These are phyloP conservation scores for Phania funesta DNA, from an alignment of 2,888 invertebrate genomes.

Conservation along the genomic window DNA sequence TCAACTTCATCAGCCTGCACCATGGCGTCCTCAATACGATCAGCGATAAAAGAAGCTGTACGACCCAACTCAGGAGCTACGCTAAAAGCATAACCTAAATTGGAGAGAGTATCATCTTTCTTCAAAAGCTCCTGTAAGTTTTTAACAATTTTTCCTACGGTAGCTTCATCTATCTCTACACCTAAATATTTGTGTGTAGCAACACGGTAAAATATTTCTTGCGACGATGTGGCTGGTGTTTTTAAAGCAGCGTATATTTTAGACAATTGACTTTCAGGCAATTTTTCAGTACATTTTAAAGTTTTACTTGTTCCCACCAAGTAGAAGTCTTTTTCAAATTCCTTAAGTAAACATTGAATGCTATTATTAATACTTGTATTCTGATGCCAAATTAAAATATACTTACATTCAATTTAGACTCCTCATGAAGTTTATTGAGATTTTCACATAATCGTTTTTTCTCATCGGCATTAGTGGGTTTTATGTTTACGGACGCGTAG, in stretches of 20 bases:
- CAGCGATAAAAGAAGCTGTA: slow-evolving; percentile 84
- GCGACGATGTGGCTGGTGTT: slow-evolving; percentile 84
- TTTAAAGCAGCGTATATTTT: slow-evolving; percentile 83
- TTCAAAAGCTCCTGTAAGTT: slow-evolving; percentile 88
- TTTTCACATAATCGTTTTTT: slow-evolving; percentile 82
- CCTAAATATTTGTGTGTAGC: slow-evolving; percentile 86
- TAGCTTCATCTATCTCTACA: slow-evolving; percentile 84
- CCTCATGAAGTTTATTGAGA: slow-evolving; percentile 72
- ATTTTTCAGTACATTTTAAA: slow-evolving; percentile 82
- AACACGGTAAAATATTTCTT: slow-evolving; percentile 88
- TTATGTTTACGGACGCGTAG: slow-evolving; percentile 87
- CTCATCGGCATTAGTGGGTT: slow-evolving; percentile 84
- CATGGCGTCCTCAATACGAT: slow-evolving; percentile 94
- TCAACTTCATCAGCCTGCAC: slow-evolving; percentile 98
- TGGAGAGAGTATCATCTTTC: slow-evolving; percentile 90
- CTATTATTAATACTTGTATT: neutral
- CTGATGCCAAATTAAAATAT: slow-evolving; percentile 9
- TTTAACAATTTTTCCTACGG: slow-evolving; percentile 86
- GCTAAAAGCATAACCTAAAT: slow-evolving; percentile 91
- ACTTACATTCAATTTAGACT: slow-evolving; percentile 81
- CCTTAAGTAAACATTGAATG: slow-evolving; percentile 70
- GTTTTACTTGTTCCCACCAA: slow-evolving; percentile 84
- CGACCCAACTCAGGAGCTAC: slow-evolving; percentile 87
- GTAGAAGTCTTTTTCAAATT: slow-evolving; percentile 84
- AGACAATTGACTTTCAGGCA: slow-evolving; percentile 81